Base-by-base conservation (phyloP, 2,113 vertebrate genomes). In the Psophia crepitans region DNA sequence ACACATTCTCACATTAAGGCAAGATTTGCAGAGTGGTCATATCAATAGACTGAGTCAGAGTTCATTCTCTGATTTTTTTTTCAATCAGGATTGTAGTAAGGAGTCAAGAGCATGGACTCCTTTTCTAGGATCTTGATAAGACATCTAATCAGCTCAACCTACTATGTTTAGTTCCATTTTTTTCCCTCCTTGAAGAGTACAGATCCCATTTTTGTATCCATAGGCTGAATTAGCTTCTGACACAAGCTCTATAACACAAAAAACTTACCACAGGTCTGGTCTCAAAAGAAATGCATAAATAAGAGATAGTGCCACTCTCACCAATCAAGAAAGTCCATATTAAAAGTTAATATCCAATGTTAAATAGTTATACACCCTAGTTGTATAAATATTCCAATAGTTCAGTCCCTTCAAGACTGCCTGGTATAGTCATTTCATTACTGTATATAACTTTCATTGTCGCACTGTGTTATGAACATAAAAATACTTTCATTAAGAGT, bases 401-500 rank as follows among this genome's bases (percentile, higher is more conserved):
- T 57, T 87, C 20, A 39, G 39, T 79, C 39, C 23, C 22, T 75
- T 89, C 65, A 66, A 54, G 28, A 24, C 11, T 64, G 41, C 14
- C 32, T 66, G 8, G 27, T 85, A 26, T 49, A 82, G 60, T 43
- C 26, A 84, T 82, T 94, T 84, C 66, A 85, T 76, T 93, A 51
- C 46, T 43, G 18, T 61, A 30, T n/a, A 39, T 21, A 51, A 63
- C n/a, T 93, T 91, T 65, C 60, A 82, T 78, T 85, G 43, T 71
- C 3, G 2, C 70, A 89, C 18, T 66, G 17, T 69, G 64, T 90
- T 95, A 87, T 39, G 48, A 87, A 85, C 56, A 83, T 75, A 82
- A 92, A 93, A 96, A 79, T 68, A 71, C 28, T 76, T 97, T 63
- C 56, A 89, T 84, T 87, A 82, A 53, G n/a, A 86, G 66, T 60